Conservation (phyloP, 92 coral and sea anemone species). For the Parazoanthus darwini region DNA sequence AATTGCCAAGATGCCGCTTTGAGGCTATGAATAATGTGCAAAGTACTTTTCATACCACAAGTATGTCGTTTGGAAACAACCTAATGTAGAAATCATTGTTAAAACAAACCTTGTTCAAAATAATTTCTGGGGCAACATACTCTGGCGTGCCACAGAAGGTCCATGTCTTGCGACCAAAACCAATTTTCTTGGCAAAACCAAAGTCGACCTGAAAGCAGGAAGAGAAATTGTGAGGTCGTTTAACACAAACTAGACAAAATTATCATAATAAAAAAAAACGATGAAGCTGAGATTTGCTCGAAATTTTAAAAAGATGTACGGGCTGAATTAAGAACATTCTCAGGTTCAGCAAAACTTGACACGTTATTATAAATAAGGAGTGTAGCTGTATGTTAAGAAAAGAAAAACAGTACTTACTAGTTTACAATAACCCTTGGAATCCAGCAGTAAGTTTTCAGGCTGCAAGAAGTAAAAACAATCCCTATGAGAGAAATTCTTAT, state of each 20-base stretch:
- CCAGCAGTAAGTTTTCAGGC: slow-evolving; percentile 97
- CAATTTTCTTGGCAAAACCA: slow-evolving; percentile 99
- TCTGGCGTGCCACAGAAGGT: slow-evolving; percentile 99
- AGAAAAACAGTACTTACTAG: slow-evolving; percentile 67
- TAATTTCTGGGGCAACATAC: slow-evolving; percentile 98
- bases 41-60: no score
- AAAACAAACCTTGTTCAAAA: slow-evolving; percentile 88
- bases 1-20: no score
- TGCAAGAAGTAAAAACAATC: slow-evolving; percentile 39
- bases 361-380: no score
- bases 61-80: no score
- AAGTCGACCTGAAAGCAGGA: slow-evolving; percentile 81
- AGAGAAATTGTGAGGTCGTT: not conserved
- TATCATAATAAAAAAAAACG: no score
- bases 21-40: no score
- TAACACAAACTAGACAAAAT: no score
- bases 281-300: no score
- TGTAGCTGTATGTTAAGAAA: no score
- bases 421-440: slow-evolving; percentile 93
- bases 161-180: slow-evolving; percentile 97
- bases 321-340: no score
- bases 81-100: not conserved
- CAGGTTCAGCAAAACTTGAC: no score
- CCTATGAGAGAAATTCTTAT: not conserved
- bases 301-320: no score